These are phyloP conservation scores for Typhlichthys subterraneus DNA, from an alignment of 2,797 vertebrate genomes.

Conservation along the genomic window DNA sequence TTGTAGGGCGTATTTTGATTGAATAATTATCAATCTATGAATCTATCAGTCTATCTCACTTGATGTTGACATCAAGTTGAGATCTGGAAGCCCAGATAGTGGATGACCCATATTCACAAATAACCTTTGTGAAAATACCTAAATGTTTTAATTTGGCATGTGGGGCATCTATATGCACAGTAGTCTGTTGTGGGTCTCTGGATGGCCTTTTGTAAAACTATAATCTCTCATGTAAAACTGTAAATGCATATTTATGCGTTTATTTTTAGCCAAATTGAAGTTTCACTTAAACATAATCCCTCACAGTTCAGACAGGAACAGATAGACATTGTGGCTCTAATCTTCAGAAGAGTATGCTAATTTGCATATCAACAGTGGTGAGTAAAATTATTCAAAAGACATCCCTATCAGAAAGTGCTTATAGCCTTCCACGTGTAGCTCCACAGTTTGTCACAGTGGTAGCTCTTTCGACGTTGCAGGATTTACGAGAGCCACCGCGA, in stretches of 20 bases:
- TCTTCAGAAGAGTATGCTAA: background rate
- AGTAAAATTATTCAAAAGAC: constrained; percentile 34
- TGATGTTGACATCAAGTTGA: background rate
- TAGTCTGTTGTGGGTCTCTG: constrained; percentile 29
- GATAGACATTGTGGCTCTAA: constrained; percentile 1
- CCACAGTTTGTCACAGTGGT: constrained; percentile 19
- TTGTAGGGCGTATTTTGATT: background rate
- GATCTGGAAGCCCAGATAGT: no score
- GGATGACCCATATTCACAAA: no score
- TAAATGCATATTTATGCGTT: no score
- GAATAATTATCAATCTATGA: background rate
- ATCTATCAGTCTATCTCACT: background rate
- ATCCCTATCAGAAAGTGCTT: constrained; percentile 25
- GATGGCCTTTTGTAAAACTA: background rate
- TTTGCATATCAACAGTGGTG: constrained; percentile 1
- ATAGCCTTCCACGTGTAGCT: constrained; percentile 44
- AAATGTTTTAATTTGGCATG: constrained; percentile 9
- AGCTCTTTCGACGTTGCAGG: constrained; percentile 6
- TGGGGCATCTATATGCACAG: constrained; percentile 3
- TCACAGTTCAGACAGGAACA: background rate
- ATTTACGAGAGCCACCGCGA: no score
- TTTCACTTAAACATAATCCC: background rate
- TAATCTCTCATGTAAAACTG: no score
- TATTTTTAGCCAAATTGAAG: background rate
- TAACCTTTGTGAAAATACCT: background rate